These are phyloP conservation scores for Lithophane leautieri DNA, from an alignment of 2,888 invertebrate genomes.

Conservation along the genomic window DNA sequence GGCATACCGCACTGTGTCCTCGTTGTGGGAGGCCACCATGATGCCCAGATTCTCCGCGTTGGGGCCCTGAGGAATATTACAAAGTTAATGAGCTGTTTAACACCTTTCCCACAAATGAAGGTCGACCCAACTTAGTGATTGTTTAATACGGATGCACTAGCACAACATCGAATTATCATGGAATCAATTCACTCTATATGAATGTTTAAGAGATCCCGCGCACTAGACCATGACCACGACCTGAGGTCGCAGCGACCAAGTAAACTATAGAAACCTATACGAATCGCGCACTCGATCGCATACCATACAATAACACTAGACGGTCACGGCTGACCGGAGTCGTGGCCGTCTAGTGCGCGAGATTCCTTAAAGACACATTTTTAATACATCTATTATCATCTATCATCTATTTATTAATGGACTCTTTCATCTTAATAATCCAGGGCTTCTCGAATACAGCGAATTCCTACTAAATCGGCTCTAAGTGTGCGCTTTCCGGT, in stretches of 20 bases:
- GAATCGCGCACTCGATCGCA: too few species aligned
- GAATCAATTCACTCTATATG: not conserved
- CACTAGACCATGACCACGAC: too few species aligned
- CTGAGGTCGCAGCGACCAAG: too few species aligned
- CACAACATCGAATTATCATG: not conserved
- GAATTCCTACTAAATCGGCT: not conserved
- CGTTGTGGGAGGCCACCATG: constrained; percentile 99
- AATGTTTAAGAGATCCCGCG: not conserved
- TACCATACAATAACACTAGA: too few species aligned
- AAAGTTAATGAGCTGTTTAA: not conserved
- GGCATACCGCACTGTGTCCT: constrained; percentile 98
- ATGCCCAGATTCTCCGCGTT: constrained; percentile 95
- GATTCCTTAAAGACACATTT: not conserved
- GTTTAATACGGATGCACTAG: not conserved
- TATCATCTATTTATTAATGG: too few species aligned
- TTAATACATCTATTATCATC: not conserved
- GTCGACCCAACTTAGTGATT: not conserved
- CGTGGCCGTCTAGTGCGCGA: too few species aligned
- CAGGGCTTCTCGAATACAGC: not conserved
- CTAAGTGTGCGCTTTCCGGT: not conserved
- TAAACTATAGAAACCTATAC: too few species aligned
- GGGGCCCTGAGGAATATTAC: constrained; percentile 84
- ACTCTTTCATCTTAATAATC: not conserved
- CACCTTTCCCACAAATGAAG: not conserved
- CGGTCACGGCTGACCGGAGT: too few species aligned